These are phyloP conservation scores for Scaptomyza hsui DNA, from an alignment of 1,140 invertebrate species.

Conservation along the genomic window DNA sequence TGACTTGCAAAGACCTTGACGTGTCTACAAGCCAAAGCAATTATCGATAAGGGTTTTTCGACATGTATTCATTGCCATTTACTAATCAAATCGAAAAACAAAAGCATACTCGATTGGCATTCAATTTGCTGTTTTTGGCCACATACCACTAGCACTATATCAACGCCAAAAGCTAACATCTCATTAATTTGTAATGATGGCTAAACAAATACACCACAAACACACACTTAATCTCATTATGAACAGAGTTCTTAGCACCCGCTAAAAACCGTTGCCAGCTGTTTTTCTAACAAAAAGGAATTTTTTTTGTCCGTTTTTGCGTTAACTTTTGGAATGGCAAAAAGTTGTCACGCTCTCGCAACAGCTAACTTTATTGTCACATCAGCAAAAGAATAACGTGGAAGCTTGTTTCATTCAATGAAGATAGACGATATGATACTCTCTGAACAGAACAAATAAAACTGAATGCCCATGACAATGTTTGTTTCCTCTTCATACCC, in stretches of 20 bases:
- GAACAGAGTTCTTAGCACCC: constrained; percentile 32
- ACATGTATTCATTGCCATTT: constrained; percentile 7
- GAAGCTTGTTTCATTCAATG: not conserved
- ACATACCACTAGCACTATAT: not conserved
- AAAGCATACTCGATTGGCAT: constrained; percentile 24
- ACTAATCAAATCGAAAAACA: constrained; percentile 11
- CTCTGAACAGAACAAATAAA: not conserved
- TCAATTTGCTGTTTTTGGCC: not conserved
- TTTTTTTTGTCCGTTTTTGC: constrained; percentile 20
- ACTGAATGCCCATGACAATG: too few relatives aligned
- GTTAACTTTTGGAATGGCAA: constrained; percentile 58
- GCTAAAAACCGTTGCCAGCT: constrained; percentile 1
- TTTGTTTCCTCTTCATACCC: not conserved
- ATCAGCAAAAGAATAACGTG: constrained; percentile 26
- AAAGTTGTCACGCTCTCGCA: constrained; percentile 54
- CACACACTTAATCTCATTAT: constrained; percentile 54
- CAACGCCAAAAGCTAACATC: not conserved
- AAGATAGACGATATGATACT: not conserved
- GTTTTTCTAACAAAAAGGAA: constrained; percentile 33
- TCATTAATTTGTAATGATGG: constrained; percentile 30
- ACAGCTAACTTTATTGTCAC: constrained; percentile 68
- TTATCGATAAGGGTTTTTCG: constrained; percentile 28
- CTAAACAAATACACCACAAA: constrained; percentile 21
- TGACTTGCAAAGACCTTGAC: constrained; percentile 29
- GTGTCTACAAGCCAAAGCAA: constrained; percentile 51